Evolutionary conservation across 2,113 vertebrate genomes (phyloP).

Genomic region (Leptosomus discolor): DNA sequence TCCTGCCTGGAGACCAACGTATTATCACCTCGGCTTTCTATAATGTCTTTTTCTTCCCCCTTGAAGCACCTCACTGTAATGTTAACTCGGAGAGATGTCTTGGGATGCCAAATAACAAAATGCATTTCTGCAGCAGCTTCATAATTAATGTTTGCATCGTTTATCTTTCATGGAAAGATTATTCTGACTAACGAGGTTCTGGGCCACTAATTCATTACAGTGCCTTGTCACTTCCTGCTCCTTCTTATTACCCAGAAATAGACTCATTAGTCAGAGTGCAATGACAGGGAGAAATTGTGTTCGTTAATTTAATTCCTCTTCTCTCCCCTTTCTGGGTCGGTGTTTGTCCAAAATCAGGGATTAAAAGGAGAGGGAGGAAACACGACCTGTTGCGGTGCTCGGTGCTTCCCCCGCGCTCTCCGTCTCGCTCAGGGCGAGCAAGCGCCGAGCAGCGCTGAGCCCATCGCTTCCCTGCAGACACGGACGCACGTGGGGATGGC

Average conservation of each 20-base stretch:
- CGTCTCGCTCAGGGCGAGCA: accelerated
- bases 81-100: constrained; percentile 69
- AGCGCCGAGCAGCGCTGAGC: accelerated
- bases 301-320: constrained; percentile 80
- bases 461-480: background rate
- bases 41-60: background rate
- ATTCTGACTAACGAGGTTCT: constrained; percentile 88
- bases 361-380: constrained; percentile 27
- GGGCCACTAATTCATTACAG: constrained; percentile 85
- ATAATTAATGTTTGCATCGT: constrained; percentile 89
- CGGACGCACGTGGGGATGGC: accelerated
- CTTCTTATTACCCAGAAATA: constrained; percentile 87
- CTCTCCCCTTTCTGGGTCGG: constrained; percentile 54
- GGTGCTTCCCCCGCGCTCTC: background rate
- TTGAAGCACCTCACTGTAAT: constrained; percentile 3
- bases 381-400: background rate
- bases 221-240: constrained; percentile 81
- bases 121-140: constrained; percentile 78
- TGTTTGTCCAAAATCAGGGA: constrained; percentile 65
- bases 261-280: constrained; percentile 82
- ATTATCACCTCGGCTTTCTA: background rate
- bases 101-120: constrained; percentile 77
- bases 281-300: constrained; percentile 81
- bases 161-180: constrained; percentile 86
- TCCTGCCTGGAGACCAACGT: background rate